Conservation (phyloP, 2,797 vertebrate genomes). For the Hapalemur alaotrensis region DNA sequence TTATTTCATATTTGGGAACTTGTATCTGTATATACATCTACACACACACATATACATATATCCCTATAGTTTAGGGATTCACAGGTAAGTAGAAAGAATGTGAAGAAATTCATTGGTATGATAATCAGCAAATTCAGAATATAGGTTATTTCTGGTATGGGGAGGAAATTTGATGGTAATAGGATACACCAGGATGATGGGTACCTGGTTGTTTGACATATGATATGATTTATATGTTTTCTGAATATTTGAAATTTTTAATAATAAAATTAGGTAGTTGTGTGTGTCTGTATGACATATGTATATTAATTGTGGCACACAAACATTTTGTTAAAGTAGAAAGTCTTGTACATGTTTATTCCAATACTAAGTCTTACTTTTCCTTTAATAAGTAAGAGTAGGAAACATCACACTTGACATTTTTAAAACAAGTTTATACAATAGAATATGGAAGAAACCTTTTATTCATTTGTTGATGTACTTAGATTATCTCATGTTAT, state of each 20-base stretch:
- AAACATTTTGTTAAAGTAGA: conserved; percentile 15
- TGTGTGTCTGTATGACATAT: background rate
- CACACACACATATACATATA: background rate
- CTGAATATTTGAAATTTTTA: background rate
- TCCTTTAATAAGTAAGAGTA: conserved; percentile 24
- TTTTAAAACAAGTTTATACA: background rate
- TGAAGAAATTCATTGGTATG: background rate
- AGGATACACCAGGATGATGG: background rate
- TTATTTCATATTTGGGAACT: background rate
- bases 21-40: background rate
- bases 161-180: background rate
- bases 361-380: background rate
- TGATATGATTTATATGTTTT: background rate
- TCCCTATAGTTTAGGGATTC: background rate
- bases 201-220: background rate
- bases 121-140: background rate
- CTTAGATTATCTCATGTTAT: background rate
- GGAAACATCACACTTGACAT: background rate
- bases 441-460: background rate
- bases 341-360: background rate
- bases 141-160: background rate
- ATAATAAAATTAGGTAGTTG: background rate
- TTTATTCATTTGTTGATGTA: background rate
- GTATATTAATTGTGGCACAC: background rate
- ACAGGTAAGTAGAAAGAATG: background rate